phyloP scores from a whole-genome alignment of 2,888 invertebrate genomes.

The Andrena camellia region DNA sequence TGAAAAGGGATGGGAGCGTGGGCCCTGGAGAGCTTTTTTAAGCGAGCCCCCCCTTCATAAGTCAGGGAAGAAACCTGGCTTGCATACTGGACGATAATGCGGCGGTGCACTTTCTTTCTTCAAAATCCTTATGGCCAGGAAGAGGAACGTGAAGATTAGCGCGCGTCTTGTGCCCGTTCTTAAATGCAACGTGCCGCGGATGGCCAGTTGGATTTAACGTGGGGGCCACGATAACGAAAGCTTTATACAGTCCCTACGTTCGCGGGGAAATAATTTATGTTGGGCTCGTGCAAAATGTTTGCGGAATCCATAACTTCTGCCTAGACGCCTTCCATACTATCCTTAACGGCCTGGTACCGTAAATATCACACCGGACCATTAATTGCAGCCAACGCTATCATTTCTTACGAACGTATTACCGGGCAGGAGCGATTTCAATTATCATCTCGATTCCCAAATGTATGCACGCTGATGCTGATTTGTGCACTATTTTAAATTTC shows the following conservation, averaged over 20 bases:
- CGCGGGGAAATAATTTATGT: constrained; percentile 50
- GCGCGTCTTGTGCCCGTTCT: constrained; percentile 53
- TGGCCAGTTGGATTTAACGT: constrained; percentile 44
- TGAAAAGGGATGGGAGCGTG: neutral
- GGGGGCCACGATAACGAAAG: constrained; percentile 61
- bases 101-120: constrained; percentile 25
- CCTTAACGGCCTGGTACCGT: constrained; percentile 8
- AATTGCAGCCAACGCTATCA: constrained; percentile 32
- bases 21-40: constrained; percentile 1
- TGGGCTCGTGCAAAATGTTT: constrained; percentile 47
- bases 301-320: constrained; percentile 53
- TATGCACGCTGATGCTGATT: neutral
- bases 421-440: neutral
- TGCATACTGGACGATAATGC: constrained; percentile 45
- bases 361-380: constrained; percentile 24
- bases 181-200: constrained; percentile 53
- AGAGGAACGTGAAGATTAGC: constrained; percentile 61
- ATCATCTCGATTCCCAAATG: neutral
- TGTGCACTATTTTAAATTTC: neutral
- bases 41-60: constrained; percentile 9
- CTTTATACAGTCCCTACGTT: constrained; percentile 46
- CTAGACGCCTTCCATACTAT: constrained; percentile 34
- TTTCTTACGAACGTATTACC: neutral
- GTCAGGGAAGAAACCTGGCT: constrained; percentile 23
- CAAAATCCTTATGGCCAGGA: constrained; percentile 34